Evolutionary conservation across 2,113 vertebrate genomes (phyloP).

Genomic region (Callopanchax toddi): DNA sequence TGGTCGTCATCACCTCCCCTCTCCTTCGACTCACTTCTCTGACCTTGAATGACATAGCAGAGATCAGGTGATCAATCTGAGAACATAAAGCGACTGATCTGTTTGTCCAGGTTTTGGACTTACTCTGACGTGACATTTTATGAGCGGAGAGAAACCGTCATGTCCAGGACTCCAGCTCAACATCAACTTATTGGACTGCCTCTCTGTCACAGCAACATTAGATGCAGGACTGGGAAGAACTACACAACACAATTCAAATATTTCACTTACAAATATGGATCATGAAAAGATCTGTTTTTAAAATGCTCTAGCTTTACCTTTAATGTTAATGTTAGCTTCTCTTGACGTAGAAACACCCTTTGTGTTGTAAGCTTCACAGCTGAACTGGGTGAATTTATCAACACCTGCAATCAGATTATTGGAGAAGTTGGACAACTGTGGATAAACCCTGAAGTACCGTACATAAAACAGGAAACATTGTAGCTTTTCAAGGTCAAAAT

Average conservation of each 20-base stretch:
- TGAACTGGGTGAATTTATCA: constrained; percentile 81
- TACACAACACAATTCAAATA: constrained; percentile 43
- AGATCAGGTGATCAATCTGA: not conserved
- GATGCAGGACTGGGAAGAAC: constrained; percentile 69
- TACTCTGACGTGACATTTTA: constrained; percentile 85
- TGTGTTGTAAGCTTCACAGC: constrained; percentile 90
- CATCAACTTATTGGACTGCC: constrained; percentile 74
- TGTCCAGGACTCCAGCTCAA: constrained; percentile 90
- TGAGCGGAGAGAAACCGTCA: constrained; percentile 87
- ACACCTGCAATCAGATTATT: constrained; percentile 79
- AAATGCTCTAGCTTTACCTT: constrained; percentile 80
- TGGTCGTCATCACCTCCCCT: constrained; percentile 70
- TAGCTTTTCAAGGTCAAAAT: no score
- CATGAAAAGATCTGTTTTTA: not conserved
- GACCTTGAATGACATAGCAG: constrained; percentile 71
- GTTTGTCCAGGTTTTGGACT: constrained; percentile 25
- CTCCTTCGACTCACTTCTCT: constrained; percentile 71
- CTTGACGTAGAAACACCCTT: constrained; percentile 88
- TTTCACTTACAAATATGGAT: not conserved
- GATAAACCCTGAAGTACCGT: not conserved
- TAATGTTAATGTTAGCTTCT: constrained; percentile 87
- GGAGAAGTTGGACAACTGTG: not conserved
- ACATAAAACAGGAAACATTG: no score
- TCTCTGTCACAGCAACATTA: constrained; percentile 73
- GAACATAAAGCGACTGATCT: rapidly evolving